Conservation (phyloP, 1,140 invertebrate species). For the Microplitis mediator region DNA sequence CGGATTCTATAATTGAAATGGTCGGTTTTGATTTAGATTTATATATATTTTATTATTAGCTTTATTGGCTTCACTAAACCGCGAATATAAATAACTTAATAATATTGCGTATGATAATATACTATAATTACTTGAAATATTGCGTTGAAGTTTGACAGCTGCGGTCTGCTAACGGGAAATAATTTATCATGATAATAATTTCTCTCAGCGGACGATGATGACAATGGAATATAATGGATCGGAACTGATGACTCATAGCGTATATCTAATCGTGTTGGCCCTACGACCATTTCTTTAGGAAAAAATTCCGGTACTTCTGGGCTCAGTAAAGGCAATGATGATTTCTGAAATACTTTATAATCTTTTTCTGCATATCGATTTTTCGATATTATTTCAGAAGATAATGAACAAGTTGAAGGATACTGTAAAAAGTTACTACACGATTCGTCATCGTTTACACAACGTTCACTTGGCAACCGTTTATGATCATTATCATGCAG, state of each 20-base stretch:
- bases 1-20: conserved; percentile 43
- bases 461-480: not conserved
- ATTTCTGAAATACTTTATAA: not conserved
- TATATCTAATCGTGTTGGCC: conserved; percentile 18
- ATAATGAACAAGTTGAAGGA: not conserved
- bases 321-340: conserved; percentile 39
- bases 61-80: too few species aligned
- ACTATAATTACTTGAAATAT: conserved; percentile 37
- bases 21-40: not conserved
- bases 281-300: conserved; percentile 37
- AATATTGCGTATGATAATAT: too few species aligned
- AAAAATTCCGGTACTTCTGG: conserved; percentile 57
- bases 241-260: conserved; percentile 28
- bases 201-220: conserved; percentile 37
- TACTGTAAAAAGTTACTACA: too few species aligned
- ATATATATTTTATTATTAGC: not conserved
- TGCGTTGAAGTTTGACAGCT: conserved; percentile 29
- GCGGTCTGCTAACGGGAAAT: conserved; percentile 38
- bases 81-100: too few species aligned
- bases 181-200: conserved; percentile 38
- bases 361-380: conserved; percentile 19
- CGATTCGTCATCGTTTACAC: too few species aligned
- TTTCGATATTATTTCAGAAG: conserved; percentile 5
- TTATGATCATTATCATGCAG: not conserved
- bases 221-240: conserved; percentile 33